Base-by-base conservation (phyloP, 2,113 vertebrate species). In the Pheucticus melanocephalus region DNA sequence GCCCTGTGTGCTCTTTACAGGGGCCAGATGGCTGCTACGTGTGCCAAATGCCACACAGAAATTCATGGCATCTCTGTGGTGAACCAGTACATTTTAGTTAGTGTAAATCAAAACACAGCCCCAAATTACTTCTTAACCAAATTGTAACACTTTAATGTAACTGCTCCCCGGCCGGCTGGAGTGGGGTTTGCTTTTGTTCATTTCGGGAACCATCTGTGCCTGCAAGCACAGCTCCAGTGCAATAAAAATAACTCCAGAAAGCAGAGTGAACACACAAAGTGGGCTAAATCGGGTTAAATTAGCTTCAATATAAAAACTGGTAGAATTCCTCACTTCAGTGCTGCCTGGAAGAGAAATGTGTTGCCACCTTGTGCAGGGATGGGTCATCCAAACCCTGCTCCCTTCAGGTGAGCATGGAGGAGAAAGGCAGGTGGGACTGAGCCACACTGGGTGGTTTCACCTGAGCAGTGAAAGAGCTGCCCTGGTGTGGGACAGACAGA, bases 61-160 rank as follows among this genome's bases (percentile, higher is more conserved):
- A 96, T 95, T 95, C 85, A 92, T 57, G 81, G 66, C 82, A 88
- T 88, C 91, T 92, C 92, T 15, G 85, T 84, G 88, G 91, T 61
- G 63, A 88, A 95, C 84, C 72, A 10, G 81, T 35, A 14, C 15
- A 0, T 88, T 96, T 95, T 18, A 77, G 92, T 25, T 70, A 15
- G 79, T 77, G 90, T 95, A 95, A 97, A 96, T 95, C 90, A 93
- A 92, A 97, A 89, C 73, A 80, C 84, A 64, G 53, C 82, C 75
- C 81, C 61, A 95, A 95, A 97, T 95, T 85, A 76, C 92, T 94
- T 90, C 81, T 78, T 37, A n/a, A 86, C 90, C 94, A 87, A 71
- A 76, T 57, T 16, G 17, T 56, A 86, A 35, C 71, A 59, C 63
- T 96, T 92, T 47, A 53, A n/a, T 50, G 1, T 54, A 88, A 86